phyloP scores from a whole-genome alignment of 2,888 invertebrate genomes.

The Sphecodes monilicornis region DNA sequence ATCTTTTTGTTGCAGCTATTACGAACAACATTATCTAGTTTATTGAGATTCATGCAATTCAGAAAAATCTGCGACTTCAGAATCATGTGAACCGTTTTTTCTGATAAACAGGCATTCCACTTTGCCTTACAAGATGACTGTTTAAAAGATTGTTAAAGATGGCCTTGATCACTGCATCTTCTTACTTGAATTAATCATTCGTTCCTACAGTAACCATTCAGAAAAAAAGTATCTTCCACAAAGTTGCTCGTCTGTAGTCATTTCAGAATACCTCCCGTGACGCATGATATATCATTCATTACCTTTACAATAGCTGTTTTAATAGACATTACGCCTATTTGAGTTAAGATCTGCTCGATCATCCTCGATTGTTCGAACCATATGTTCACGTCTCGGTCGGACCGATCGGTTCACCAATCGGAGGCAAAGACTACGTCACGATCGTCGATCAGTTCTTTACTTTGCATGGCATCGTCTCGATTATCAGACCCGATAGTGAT shows the following conservation, averaged over 20 bases:
- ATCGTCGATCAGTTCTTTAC: constrained; percentile 24
- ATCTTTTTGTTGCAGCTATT: neutral
- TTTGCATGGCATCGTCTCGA: constrained; percentile 13
- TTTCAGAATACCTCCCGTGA: neutral
- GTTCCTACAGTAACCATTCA: neutral
- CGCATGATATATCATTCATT: constrained; percentile 46
- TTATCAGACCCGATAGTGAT: constrained; percentile 25
- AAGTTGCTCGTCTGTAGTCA: neutral
- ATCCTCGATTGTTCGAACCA: constrained; percentile 22
- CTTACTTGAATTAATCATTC: constrained; percentile 9
- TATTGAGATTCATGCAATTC: neutral
- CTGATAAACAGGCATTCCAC: neutral
- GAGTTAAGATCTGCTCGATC: constrained; percentile 49
- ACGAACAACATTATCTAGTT: neutral
- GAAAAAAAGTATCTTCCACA: neutral
- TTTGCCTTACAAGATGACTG: too few relatives aligned
- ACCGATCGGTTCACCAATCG: constrained; percentile 25
- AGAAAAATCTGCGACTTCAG: too few relatives aligned
- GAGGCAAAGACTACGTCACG: neutral
- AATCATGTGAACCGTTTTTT: neutral
- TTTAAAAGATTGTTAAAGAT: neutral
- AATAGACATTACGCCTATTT: constrained; percentile 30
- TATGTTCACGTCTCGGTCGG: neutral
- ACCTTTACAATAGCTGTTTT: constrained; percentile 26
- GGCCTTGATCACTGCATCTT: neutral